These are phyloP conservation scores for Hylaea fasciaria DNA, from an alignment of 2,888 invertebrate species.

Conservation along the genomic window DNA sequence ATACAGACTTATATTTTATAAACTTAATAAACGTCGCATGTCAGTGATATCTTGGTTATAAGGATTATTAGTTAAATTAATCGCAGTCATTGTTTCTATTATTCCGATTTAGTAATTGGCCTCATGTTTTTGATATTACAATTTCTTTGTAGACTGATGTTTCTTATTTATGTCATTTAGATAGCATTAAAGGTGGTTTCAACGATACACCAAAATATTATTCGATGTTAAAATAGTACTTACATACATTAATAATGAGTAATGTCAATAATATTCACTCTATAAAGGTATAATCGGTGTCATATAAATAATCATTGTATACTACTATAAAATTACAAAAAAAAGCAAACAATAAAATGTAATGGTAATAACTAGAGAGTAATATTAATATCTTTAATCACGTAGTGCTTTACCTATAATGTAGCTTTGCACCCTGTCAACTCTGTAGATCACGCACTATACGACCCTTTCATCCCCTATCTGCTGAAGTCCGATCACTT, in stretches of 20 bases:
- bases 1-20: too few relatives aligned
- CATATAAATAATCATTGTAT: constrained; percentile 11
- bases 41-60: too few relatives aligned
- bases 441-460: constrained; percentile 57
- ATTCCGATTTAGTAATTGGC: too few relatives aligned
- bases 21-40: too few relatives aligned
- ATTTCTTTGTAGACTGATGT: too few relatives aligned
- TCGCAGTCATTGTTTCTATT: too few relatives aligned
- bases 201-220: constrained; percentile 9
- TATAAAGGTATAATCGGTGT: constrained; percentile 25
- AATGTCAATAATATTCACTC: constrained; percentile 20
- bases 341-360: constrained; percentile 20
- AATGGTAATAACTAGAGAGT: constrained; percentile 23
- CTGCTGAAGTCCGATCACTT: neutral
- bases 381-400: constrained; percentile 51
- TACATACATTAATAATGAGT: constrained; percentile 2
- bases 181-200: neutral
- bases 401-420: constrained; percentile 65
- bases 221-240: constrained; percentile 7
- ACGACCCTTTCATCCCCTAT: constrained; percentile 29
- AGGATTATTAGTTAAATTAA: too few relatives aligned
- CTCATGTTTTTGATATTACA: too few relatives aligned
- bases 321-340: constrained; percentile 15
- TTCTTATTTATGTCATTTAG: too few relatives aligned
- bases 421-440: constrained; percentile 65